phyloP scores from a whole-genome alignment of 2,888 invertebrate species.

The Druceiella hillmani region DNA sequence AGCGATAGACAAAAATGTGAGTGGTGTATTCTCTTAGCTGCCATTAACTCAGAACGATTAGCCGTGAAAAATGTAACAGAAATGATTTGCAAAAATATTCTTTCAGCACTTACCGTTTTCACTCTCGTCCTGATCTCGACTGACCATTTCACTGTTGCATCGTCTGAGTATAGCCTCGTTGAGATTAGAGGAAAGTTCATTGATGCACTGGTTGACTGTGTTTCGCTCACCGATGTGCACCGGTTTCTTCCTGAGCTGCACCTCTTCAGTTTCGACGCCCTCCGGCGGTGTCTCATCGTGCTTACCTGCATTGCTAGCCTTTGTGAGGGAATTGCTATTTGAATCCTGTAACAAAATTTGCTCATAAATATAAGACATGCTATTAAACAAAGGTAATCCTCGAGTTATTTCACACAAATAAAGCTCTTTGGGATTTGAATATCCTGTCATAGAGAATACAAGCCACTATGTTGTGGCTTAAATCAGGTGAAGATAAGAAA shows the following conservation, averaged over 20 bases:
- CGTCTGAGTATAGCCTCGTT: slow-evolving; percentile 40
- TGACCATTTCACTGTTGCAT: slow-evolving; percentile 47
- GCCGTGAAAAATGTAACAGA: background rate
- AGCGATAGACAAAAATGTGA: no score
- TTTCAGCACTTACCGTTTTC: slow-evolving; percentile 29
- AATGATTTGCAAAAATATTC: background rate
- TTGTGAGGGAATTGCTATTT: slow-evolving; percentile 39
- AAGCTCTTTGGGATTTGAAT: no score
- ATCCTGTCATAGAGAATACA: no score
- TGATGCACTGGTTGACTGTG: slow-evolving; percentile 63
- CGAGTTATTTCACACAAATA: no score
- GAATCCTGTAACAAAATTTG: slow-evolving; percentile 33
- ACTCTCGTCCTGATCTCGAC: slow-evolving; percentile 34
- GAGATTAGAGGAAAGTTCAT: slow-evolving; percentile 59
- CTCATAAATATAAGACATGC: no score
- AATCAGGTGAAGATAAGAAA: no score
- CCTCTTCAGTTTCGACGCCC: slow-evolving; percentile 34
- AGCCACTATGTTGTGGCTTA: no score
- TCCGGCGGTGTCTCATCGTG: slow-evolving; percentile 38
- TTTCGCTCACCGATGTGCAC: slow-evolving; percentile 39
- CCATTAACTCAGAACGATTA: no score
- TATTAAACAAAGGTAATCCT: no score
- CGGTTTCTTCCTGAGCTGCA: slow-evolving; percentile 40
- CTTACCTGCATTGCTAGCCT: slow-evolving; percentile 34
- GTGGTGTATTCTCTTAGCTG: no score